Conservation (phyloP, 2,888 invertebrate genomes). For the Xylota sylvarum region DNA sequence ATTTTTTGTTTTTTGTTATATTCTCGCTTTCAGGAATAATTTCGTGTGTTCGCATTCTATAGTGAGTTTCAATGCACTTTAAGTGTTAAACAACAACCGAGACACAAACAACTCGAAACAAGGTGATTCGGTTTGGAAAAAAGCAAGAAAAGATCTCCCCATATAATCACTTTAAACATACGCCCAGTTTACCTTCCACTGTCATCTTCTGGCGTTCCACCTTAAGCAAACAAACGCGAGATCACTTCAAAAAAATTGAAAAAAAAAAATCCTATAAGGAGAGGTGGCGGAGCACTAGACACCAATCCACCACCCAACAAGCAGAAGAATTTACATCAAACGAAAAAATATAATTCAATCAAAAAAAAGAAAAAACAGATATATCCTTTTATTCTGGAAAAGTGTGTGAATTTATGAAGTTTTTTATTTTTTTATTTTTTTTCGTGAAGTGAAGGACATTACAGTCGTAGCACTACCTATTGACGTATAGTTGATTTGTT, state of each 20-base stretch:
- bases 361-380: neutral
- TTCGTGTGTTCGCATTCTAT: neutral
- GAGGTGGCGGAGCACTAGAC: neutral
- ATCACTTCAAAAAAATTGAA: conserved; percentile 25
- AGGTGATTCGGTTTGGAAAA: conserved; percentile 18
- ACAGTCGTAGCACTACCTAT: neutral
- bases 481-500: neutral
- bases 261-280: neutral
- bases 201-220: neutral
- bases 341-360: neutral
- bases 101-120: conserved; percentile 15
- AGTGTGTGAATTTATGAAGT: neutral
- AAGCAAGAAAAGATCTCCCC: neutral
- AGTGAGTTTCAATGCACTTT: conserved; percentile 9
- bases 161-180: conserved; percentile 8
- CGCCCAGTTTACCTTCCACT: conserved; percentile 23
- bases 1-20: neutral
- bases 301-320: neutral
- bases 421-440: too few species aligned
- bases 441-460: conserved; percentile 5
- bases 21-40: conserved; percentile 2
- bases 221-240: conserved; percentile 11
- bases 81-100: neutral
- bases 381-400: neutral
- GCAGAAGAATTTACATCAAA: conserved; percentile 6